Conservation (phyloP, 2,888 invertebrate species). For the Leptinotarsa juncta region DNA sequence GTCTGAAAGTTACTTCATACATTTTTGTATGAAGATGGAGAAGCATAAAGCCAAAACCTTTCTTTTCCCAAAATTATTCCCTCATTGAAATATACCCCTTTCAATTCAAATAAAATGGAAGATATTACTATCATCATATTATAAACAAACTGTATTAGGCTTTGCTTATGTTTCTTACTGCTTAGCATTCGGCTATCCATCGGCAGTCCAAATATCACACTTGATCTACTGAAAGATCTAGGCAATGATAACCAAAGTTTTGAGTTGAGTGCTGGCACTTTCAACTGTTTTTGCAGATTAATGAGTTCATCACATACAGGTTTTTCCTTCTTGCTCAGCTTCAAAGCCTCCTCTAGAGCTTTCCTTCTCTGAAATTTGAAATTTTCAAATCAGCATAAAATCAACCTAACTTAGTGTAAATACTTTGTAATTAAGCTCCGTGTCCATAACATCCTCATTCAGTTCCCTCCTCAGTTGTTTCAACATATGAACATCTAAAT, state of each 20-base stretch:
- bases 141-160: not conserved
- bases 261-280: constrained; percentile 67
- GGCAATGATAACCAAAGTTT: constrained; percentile 77
- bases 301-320: constrained; percentile 69
- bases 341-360: constrained; percentile 77
- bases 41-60: too few relatives aligned
- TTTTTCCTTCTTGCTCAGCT: constrained; percentile 61
- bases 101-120: too few relatives aligned
- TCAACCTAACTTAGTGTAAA: not conserved
- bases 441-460: constrained; percentile 76
- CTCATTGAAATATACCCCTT: too few relatives aligned
- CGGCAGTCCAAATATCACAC: constrained; percentile 81
- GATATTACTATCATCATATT: not conserved
- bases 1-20: too few relatives aligned
- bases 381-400: too few relatives aligned
- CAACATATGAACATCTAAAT: constrained; percentile 73
- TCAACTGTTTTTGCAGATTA: constrained; percentile 67
- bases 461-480: constrained; percentile 76
- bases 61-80: too few relatives aligned
- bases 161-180: constrained; percentile 56
- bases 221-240: constrained; percentile 79
- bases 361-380: constrained; percentile 69
- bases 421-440: constrained; percentile 77
- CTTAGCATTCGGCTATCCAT: constrained; percentile 72
- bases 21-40: too few relatives aligned